Conservation (phyloP, 2,797 vertebrate species). For the Paramormyrops hopkinsi region DNA sequence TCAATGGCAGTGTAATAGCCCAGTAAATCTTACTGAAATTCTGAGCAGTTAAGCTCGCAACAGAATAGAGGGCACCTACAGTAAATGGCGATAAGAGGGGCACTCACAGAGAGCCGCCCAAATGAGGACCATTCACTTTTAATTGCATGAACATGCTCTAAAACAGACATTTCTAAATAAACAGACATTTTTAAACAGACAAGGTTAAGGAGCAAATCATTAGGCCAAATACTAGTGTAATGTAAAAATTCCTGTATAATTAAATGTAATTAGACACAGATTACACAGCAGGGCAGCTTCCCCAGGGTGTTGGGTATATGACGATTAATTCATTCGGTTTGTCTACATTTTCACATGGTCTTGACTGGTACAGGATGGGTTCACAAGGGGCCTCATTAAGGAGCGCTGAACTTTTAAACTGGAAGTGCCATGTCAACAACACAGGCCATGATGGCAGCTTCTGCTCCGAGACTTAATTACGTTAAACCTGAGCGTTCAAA, state of each 20-base stretch:
- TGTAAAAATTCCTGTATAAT: constrained; percentile 18
- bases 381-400: constrained; percentile 26
- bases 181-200: constrained; percentile 6
- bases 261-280: constrained; percentile 27
- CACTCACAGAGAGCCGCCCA: not conserved
- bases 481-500: not conserved
- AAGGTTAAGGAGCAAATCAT: constrained; percentile 22
- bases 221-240: constrained; percentile 19
- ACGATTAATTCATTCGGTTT: constrained; percentile 22
- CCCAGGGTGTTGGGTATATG: not conserved
- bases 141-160: not conserved
- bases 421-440: constrained; percentile 13
- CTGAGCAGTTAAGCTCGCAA: not conserved
- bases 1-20: not conserved
- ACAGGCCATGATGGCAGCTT: not conserved
- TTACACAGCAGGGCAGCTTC: constrained; percentile 16
- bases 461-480: not conserved
- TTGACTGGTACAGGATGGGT: not conserved
- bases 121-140: not conserved
- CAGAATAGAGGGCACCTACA: not conserved
- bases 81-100: not conserved
- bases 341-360: not conserved
- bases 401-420: constrained; percentile 20
- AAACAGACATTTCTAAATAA: not conserved
- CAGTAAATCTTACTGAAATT: not conserved